Percentiles rank a stretch among this genome's conserved stretches.
Conservation (phyloP, 2,797 vertebrate species). For the Lacerta agilis region DNA sequence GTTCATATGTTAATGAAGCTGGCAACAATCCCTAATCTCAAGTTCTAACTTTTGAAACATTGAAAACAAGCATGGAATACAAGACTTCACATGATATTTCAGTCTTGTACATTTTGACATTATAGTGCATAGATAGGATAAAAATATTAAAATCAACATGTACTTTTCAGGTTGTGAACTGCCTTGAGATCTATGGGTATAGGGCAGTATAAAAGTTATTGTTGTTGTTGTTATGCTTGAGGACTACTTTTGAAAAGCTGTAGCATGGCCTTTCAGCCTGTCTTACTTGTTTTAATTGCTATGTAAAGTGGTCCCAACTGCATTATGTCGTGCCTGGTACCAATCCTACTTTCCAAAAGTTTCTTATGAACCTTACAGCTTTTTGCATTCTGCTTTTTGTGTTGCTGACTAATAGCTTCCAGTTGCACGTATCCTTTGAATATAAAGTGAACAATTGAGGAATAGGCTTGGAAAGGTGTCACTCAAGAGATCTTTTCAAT, state of each 20-base stretch:
- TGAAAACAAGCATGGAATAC: neutral
- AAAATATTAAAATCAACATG: neutral
- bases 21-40: neutral
- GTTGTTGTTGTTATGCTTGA: neutral
- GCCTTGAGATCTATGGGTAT: no score
- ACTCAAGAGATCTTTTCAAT: neutral
- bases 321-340: neutral
- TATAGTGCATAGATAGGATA: no score
- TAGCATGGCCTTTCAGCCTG: no score
- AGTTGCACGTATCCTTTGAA: neutral
- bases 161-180: neutral
- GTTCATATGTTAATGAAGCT: no score
- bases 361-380: neutral
- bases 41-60: neutral
- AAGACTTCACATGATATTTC: neutral
- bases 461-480: neutral
- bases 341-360: neutral
- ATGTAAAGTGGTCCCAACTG: neutral
- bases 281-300: neutral
- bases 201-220: no score
- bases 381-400: neutral
- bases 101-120: neutral
- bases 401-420: neutral
- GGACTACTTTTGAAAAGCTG: neutral
- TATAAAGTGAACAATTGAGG: neutral